Evolutionary conservation across 1,140 invertebrate genomes (phyloP).

Genomic region (Cyclina sinensis): DNA sequence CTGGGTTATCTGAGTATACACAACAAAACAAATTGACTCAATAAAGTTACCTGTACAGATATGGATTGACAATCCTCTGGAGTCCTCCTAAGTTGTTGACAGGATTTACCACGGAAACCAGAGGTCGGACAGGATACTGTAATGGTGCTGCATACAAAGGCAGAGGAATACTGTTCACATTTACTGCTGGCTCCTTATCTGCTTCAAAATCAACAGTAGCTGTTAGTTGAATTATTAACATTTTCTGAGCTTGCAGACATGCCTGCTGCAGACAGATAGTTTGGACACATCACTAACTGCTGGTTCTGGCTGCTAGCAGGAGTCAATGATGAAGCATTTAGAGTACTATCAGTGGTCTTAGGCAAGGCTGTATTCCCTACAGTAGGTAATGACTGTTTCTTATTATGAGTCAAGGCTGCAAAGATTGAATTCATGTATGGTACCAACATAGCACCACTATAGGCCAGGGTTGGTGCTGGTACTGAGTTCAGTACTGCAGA

Average conservation of each 20-base stretch:
- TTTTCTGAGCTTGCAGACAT: not conserved
- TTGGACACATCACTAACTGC: slow-evolving; percentile 8
- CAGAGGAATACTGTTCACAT: not conserved
- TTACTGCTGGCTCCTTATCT: not conserved
- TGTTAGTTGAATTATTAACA: not conserved
- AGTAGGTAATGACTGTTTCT: not conserved
- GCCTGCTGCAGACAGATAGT: not conserved
- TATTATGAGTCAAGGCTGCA: slow-evolving; percentile 45
- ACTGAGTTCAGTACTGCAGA: not conserved
- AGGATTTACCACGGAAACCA: not conserved
- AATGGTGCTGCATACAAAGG: not conserved
- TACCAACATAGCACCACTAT: slow-evolving; percentile 48
- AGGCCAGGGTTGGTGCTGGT: slow-evolving; percentile 30
- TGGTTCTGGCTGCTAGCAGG: not conserved
- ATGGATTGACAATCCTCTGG: not conserved
- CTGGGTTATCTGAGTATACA: too few relatives aligned
- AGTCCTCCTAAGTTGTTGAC: not conserved
- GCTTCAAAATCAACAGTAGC: not conserved
- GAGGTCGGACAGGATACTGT: slow-evolving; percentile 22
- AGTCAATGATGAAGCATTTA: not conserved
- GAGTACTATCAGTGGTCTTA: not conserved
- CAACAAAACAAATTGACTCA: too few relatives aligned
- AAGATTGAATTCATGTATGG: slow-evolving; percentile 56
- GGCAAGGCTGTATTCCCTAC: not conserved
- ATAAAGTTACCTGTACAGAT: not conserved